These are phyloP conservation scores for Eurosta solidaginis DNA, from an alignment of 1,140 invertebrate genomes.

Conservation along the genomic window DNA sequence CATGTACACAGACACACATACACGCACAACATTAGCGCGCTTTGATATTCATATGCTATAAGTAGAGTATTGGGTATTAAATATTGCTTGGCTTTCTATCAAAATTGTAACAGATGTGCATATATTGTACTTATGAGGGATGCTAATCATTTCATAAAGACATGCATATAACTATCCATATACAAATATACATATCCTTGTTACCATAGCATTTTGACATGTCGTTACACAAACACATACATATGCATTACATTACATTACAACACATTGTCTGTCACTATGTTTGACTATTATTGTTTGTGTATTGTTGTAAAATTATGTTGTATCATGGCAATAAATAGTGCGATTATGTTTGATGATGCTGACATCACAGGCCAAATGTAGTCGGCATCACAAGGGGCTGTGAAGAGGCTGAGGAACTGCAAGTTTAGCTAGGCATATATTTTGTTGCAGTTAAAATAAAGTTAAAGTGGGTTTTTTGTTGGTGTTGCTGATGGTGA, in stretches of 20 bases:
- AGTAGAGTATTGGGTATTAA: slow-evolving; percentile 3
- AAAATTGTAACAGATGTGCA: slow-evolving; percentile 58
- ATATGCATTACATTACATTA: too few species aligned
- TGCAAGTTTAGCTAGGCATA: too few species aligned
- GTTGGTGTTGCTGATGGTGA: slow-evolving; percentile 26
- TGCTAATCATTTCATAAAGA: slow-evolving; percentile 47
- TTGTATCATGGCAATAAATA: slow-evolving; percentile 59
- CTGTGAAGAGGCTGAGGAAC: not conserved
- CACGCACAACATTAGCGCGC: not conserved
- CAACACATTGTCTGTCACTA: too few species aligned
- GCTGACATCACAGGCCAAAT: not conserved
- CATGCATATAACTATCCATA: too few species aligned
- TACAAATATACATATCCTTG: not conserved
- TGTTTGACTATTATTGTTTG: not conserved
- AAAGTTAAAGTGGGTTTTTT: not conserved
- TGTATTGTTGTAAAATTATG: slow-evolving; percentile 45
- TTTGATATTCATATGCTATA: not conserved
- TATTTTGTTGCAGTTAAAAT: not conserved
- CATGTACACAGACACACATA: not conserved
- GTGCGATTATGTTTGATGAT: slow-evolving; percentile 46
- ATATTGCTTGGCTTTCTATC: slow-evolving; percentile 37
- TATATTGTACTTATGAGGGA: slow-evolving; percentile 47
- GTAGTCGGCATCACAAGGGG: not conserved
- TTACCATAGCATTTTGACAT: not conserved
- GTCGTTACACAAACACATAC: not conserved